Evolutionary conservation across 2,797 vertebrate genomes (phyloP).

Genomic region (Gymnoscopelus microlampas): DNA sequence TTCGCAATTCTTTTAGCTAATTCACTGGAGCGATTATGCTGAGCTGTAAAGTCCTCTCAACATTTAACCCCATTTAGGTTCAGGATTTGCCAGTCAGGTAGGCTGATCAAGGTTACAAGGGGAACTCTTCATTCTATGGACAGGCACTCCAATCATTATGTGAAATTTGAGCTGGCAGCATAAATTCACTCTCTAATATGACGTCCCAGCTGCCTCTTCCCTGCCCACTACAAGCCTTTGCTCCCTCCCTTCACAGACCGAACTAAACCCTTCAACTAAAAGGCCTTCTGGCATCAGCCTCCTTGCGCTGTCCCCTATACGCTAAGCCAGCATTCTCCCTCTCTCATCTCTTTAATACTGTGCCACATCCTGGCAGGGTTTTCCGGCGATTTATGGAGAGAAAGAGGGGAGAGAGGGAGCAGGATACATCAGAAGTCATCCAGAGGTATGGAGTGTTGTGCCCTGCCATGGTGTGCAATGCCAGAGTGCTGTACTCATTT

Average conservation of each 20-base stretch:
- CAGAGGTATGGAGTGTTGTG: conserved; percentile 84
- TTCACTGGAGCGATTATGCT: too few relatives aligned
- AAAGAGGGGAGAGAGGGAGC: conserved; percentile 91
- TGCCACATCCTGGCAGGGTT: conserved; percentile 88
- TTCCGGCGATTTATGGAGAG: conserved; percentile 92
- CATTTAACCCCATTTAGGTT: too few relatives aligned
- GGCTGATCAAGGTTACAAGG: too few relatives aligned
- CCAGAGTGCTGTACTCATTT: conserved; percentile 32
- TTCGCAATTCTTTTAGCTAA: too few relatives aligned
- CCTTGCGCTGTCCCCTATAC: conserved; percentile 50
- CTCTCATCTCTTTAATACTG: conserved; percentile 73
- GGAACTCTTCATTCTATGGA: too few relatives aligned
- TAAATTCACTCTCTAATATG: conserved; percentile 34
- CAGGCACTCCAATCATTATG: background rate
- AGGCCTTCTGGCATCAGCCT: conserved; percentile 48
- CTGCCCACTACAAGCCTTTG: conserved; percentile 33
- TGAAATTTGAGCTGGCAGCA: conserved; percentile 27
- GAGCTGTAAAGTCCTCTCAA: too few relatives aligned
- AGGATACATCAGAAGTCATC: conserved; percentile 87
- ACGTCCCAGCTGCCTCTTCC: conserved; percentile 45
- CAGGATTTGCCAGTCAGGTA: too few relatives aligned
- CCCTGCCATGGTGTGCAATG: background rate
- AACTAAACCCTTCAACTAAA: conserved; percentile 63
- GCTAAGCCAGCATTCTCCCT: conserved; percentile 57
- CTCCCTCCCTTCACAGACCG: conserved; percentile 30